These are phyloP conservation scores for Apodemia mormo DNA, from an alignment of 2,888 invertebrate species.

Conservation along the genomic window DNA sequence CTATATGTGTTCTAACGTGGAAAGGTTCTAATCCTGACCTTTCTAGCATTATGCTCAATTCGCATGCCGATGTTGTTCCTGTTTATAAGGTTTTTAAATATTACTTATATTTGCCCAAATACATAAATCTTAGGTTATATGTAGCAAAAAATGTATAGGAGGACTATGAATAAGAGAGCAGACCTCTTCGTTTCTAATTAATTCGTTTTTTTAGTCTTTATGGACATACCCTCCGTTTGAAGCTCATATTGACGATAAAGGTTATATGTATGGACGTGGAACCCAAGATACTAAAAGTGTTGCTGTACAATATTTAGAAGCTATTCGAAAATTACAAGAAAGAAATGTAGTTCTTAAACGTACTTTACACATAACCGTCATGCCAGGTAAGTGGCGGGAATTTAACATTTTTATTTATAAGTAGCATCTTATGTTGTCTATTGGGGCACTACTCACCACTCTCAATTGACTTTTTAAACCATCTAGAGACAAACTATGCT, in stretches of 20 bases:
- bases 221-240: constrained; percentile 94
- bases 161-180: too few species aligned
- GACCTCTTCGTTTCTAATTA: too few species aligned
- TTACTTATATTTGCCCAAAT: too few species aligned
- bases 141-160: too few species aligned
- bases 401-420: too few species aligned
- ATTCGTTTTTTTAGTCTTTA: constrained; percentile 42
- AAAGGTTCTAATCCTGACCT: constrained; percentile 86
- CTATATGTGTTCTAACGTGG: constrained; percentile 53
- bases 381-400: constrained; percentile 53
- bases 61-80: constrained; percentile 97
- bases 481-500: too few species aligned
- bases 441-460: too few species aligned
- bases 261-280: constrained; percentile 92
- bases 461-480: too few species aligned
- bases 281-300: constrained; percentile 91
- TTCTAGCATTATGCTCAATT: constrained; percentile 91
- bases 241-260: constrained; percentile 90
- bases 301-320: constrained; percentile 61
- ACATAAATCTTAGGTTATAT: too few species aligned
- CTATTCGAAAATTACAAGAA: constrained; percentile 50
- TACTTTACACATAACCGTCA: constrained; percentile 54
- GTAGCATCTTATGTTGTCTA: too few species aligned
- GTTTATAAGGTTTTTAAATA: constrained; percentile 84
- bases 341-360: constrained; percentile 13